These are phyloP conservation scores for Pasiphila rectangulata DNA, from an alignment of 2,888 invertebrate species.

Conservation along the genomic window DNA sequence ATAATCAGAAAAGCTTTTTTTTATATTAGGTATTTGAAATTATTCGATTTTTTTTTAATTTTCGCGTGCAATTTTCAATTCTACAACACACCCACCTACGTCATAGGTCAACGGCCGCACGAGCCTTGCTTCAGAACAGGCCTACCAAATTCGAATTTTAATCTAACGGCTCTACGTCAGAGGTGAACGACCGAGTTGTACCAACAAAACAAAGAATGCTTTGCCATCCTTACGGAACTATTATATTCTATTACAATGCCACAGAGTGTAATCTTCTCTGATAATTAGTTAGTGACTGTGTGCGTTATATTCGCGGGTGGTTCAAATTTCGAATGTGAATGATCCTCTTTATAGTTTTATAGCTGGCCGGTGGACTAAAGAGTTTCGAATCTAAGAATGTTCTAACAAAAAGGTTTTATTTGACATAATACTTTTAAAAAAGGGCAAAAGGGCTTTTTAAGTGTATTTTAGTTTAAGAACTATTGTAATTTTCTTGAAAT, in stretches of 20 bases:
- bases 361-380: not conserved
- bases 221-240: conserved; percentile 38
- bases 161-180: conserved; percentile 65
- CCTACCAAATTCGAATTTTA: conserved; percentile 72
- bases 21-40: not conserved
- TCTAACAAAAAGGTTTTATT: not conserved
- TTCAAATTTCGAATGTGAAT: conserved; percentile 22
- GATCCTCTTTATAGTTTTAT: conserved; percentile 23
- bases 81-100: conserved; percentile 45
- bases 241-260: conserved; percentile 40
- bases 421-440: no score
- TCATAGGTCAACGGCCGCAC: conserved; percentile 43
- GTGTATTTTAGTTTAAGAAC: no score
- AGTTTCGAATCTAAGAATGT: not conserved
- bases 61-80: not conserved
- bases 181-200: conserved; percentile 65
- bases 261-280: conserved; percentile 30
- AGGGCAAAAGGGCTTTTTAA: no score
- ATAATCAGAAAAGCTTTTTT: no score
- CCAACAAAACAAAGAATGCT: conserved; percentile 47
- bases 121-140: conserved; percentile 40
- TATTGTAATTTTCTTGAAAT: no score
- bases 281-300: conserved; percentile 8
- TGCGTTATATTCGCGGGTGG: conserved; percentile 10
- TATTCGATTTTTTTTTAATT: not conserved